A percentile compares a stretch with the other conserved stretches of the same genome.
Evolutionary conservation across 2,888 invertebrate genomes (phyloP).

Genomic region (Luffia ferchaultella): DNA sequence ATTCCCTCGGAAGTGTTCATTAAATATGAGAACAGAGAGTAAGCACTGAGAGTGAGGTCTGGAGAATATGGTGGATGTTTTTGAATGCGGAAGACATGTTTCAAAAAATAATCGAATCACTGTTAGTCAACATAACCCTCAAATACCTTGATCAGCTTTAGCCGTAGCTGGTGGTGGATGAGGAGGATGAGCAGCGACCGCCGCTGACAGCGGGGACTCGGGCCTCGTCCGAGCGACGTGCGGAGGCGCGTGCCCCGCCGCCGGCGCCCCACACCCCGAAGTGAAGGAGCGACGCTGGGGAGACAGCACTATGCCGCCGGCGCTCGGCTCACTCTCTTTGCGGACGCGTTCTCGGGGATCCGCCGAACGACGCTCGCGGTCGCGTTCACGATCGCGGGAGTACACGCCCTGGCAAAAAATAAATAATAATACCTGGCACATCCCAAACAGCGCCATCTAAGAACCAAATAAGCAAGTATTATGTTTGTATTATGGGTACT

Average conservation of each 20-base stretch:
- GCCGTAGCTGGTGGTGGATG: constrained; percentile 18
- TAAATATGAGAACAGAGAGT: too few relatives aligned
- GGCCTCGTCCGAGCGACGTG: constrained; percentile 10
- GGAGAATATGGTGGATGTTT: too few relatives aligned
- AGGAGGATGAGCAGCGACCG: constrained; percentile 21
- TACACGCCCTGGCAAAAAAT: constrained; percentile 31
- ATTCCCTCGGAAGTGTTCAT: too few relatives aligned
- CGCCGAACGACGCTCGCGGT: constrained; percentile 55
- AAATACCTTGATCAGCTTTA: constrained; percentile 40
- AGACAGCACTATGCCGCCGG: constrained; percentile 78
- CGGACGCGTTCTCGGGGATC: constrained; percentile 81
- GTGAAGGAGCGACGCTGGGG: constrained; percentile 89
- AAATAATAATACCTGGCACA: too few relatives aligned
- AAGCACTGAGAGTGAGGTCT: too few relatives aligned
- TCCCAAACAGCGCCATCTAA: too few relatives aligned
- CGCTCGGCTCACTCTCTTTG: constrained; percentile 75
- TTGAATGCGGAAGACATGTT: too few relatives aligned
- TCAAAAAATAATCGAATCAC: too few relatives aligned
- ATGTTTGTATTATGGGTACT: too few relatives aligned
- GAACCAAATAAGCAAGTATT: too few relatives aligned
- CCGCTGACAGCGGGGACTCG: constrained; percentile 30
- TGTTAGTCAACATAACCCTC: too few relatives aligned
- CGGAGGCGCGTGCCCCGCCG: constrained; percentile 38
- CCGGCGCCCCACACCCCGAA: constrained; percentile 83
- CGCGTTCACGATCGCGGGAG: constrained; percentile 29